Percentiles rank a stretch among this genome's conserved stretches.
These are phyloP conservation scores for Ursus arctos DNA, from an alignment of 2,113 vertebrate species.

Conservation along the genomic window DNA sequence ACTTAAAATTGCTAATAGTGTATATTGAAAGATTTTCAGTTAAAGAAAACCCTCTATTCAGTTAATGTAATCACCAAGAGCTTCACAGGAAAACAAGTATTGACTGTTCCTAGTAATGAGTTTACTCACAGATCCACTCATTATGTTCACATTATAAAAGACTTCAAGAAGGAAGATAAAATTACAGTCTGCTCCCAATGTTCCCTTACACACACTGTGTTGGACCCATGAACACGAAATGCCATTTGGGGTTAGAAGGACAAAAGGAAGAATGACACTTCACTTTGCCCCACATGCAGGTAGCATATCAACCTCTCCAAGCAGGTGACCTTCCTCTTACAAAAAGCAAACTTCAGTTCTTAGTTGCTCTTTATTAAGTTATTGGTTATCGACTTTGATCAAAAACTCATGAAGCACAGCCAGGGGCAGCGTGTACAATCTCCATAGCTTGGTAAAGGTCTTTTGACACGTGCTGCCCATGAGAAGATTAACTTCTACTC, in stretches of 20 bases:
- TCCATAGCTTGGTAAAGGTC: background rate
- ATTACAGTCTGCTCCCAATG: slow-evolving; percentile 60
- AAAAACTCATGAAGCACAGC: background rate
- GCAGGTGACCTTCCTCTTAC: background rate
- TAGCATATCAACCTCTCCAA: background rate
- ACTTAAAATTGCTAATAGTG: background rate
- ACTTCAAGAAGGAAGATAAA: slow-evolving; percentile 65
- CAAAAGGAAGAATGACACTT: background rate
- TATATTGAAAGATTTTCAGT: background rate
- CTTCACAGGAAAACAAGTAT: slow-evolving; percentile 75
- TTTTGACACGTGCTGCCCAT: background rate
- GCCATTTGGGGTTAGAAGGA: background rate
- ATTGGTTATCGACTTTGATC: background rate
- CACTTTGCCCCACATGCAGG: background rate
- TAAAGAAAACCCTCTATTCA: slow-evolving; percentile 20
- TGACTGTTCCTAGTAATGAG: slow-evolving; percentile 73
- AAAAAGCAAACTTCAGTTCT: background rate
- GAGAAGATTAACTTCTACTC: background rate
- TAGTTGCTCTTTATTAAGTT: background rate
- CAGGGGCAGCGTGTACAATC: background rate
- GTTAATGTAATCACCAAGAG: slow-evolving; percentile 74
- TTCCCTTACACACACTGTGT: background rate
- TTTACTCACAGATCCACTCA: slow-evolving; percentile 78
- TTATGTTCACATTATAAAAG: slow-evolving; percentile 71
- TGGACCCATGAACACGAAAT: background rate